Evolutionary conservation across 2,888 invertebrate genomes (phyloP), one percentile per base, ranked within the genome.

Genomic region (Macrophya alboannulata): DNA sequence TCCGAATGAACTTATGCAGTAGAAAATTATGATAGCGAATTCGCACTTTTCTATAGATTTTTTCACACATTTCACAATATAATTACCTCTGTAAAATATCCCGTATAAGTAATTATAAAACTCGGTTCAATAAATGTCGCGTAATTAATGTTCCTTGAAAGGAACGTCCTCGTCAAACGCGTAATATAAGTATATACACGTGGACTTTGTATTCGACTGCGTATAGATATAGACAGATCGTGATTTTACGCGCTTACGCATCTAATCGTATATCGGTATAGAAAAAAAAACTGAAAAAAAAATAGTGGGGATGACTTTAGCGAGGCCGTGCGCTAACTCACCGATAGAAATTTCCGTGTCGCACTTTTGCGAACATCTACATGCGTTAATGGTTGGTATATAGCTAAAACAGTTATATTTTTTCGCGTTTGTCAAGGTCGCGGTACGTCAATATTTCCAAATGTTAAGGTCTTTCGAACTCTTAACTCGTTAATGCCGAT

Each of bases 381-480:
- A n/a, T n/a, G n/a, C n/a, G n/a, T n/a, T n/a, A n/a, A n/a, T n/a
- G n/a, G n/a, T n/a, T n/a, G n/a, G n/a, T n/a, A n/a, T 25, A 48
- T 37, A 62, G 62, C 25, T n/a, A 62, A 62, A 81, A 81, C 79
- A 62, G 79, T 81, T 81, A 81, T 62, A 81, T 62, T 81, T 81
- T 59, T 15, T 9, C 79, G 43, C 40, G 5, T 79, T 37, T 10
- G 0, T 79, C 59, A 79, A 79, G 77, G 55, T 79, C 55, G 40
- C 12, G 55, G 55, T 81, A 40, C 62, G 79, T 81, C 62, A 40
- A 81, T 59, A 81, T 81, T 81, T 81, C n/a, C 79, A 81, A 81
- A 81, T 81, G 79, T 81, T 62, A 62, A 81, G 79, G 79, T 62
- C 79, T 62, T 43, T 40, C 59, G 10, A 81, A 51, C 15, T 40